Conservation (phyloP, 1,140 invertebrate species). For the Dreissena rostriformis region DNA sequence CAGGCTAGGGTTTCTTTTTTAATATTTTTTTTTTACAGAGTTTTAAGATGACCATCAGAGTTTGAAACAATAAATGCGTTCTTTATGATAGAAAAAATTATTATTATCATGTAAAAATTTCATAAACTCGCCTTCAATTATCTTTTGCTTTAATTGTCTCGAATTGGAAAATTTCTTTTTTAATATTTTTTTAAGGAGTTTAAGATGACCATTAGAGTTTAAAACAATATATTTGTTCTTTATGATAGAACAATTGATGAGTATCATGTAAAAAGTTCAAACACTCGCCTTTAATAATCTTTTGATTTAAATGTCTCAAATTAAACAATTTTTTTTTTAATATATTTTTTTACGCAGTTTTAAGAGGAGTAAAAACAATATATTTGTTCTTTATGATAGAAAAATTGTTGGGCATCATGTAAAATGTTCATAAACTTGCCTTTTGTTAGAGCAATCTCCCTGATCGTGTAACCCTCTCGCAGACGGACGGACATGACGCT, state of each 20-base stretch:
- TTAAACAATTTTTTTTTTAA: not conserved
- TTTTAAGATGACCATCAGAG: too few species aligned
- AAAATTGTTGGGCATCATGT: not conserved
- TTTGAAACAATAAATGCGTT: too few species aligned
- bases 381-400: not conserved
- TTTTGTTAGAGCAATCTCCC: constrained; percentile 83
- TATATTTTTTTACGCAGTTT: too few species aligned
- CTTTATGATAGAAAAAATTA: too few species aligned
- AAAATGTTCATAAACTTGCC: constrained; percentile 60
- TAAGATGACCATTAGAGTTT: too few species aligned
- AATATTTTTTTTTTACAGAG: too few species aligned
- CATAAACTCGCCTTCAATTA: too few species aligned
- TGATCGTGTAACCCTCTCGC: constrained; percentile 90
- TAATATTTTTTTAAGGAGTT: too few species aligned
- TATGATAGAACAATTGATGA: not conserved
- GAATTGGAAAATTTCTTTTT: too few species aligned
- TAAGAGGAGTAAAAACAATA: not conserved
- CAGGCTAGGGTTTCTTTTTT: too few species aligned
- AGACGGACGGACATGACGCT: constrained; percentile 89
- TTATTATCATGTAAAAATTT: too few species aligned
- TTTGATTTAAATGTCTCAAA: not conserved
- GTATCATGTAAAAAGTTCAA: not conserved
- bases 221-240: not conserved
- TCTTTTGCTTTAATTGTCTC: too few species aligned
- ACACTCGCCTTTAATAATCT: constrained; percentile 70